Base-by-base conservation (phyloP, 2,888 invertebrate species). In the Oasisia sp. region DNA sequence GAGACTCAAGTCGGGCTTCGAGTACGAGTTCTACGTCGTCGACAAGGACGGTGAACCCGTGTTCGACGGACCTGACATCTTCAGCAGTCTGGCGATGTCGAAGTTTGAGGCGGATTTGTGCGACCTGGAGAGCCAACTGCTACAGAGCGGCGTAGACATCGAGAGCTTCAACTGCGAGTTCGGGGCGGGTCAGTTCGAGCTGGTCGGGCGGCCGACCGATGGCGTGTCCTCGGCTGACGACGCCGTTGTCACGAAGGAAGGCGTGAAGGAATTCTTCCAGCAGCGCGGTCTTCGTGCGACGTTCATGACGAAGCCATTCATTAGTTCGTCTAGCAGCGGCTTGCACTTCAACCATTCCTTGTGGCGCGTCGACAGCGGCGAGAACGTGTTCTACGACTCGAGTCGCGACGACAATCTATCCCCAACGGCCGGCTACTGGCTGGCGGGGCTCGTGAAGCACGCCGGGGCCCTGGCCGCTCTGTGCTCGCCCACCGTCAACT, bases 321-420 rank as follows among this genome's bases (percentile, higher is more conserved):
- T 89, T 19, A 89, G 90, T 2, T 32, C 74, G n/a, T 91, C 91
- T 0, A 92, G 92, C 11, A 93, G 93, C 92, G 93, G 92, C 8
- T 90, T 93, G 9, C 94, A 94, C 92, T 93, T 92, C 92, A 94
- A 94, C 92, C 93, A 93, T 56, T 94, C 94, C 14, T 92, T 94
- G 32, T 93, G 93, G 93, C 50, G 91, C 56, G 74, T 19, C 32
- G 91, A 56, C 19, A 91, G 89, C 7, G 89, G 93, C 38, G 50
- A 89, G 11, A 94, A 93, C 89, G 92, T 91, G 19, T 93, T 94
- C 58, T 58, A 89, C 90, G 94, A 93, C 50, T 32, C 91, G 89
- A 89, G n/a, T 44, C 56, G 5, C 90, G 32, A 58, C 1, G 91
- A 93, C 32, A 38, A 90, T 4, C 91, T 93, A 0, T 94, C 93